Evolutionary conservation across 2,113 vertebrate species (phyloP).

Genomic region (Nothocercus nigrocapillus): DNA sequence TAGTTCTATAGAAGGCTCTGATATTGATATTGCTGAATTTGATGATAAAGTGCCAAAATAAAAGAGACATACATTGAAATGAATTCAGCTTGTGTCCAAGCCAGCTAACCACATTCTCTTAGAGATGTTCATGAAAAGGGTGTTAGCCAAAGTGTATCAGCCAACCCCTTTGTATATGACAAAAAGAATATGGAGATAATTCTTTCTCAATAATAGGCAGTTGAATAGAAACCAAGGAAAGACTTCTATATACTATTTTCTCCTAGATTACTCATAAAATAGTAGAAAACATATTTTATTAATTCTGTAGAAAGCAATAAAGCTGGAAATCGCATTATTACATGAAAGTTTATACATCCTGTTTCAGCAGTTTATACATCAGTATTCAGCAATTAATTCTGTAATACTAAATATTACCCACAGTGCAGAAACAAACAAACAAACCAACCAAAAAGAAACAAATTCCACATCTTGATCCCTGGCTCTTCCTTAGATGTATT

Average conservation of each 20-base stretch:
- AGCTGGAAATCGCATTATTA: background rate
- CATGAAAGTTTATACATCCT: background rate
- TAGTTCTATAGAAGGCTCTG: conserved; percentile 20
- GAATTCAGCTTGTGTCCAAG: conserved; percentile 19
- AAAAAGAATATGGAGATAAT: conserved; percentile 30
- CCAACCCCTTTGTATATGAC: conserved; percentile 21
- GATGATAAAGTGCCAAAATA: conserved; percentile 54
- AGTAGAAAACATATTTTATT: background rate
- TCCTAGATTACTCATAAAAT: background rate
- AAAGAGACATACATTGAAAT: conserved; percentile 38
- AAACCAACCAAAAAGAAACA: background rate
- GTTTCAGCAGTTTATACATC: background rate
- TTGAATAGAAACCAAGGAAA: conserved; percentile 30
- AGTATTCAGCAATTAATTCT: background rate
- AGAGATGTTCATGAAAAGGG: background rate
- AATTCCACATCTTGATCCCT: background rate
- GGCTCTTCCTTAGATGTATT: background rate
- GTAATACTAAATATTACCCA: background rate
- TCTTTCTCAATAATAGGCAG: background rate
- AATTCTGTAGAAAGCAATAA: background rate
- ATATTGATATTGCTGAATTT: conserved; percentile 47
- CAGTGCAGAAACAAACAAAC: background rate
- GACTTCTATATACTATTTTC: background rate
- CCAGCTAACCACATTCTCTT: conserved; percentile 30
- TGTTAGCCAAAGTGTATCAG: conserved; percentile 31